Base-by-base conservation (phyloP, 2,888 invertebrate genomes). In the Pterobdella sp. region DNA sequence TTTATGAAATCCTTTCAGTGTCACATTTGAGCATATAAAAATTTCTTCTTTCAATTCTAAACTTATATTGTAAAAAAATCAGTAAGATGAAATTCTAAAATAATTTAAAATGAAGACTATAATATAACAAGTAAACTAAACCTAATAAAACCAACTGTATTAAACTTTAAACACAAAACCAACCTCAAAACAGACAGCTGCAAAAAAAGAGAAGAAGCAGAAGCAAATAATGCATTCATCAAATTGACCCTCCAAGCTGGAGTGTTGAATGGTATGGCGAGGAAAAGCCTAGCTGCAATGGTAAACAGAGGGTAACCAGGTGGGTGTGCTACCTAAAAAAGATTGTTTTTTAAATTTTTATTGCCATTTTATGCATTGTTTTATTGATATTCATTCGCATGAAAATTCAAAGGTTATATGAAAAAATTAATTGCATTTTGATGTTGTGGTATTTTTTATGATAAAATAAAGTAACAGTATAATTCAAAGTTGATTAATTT, bases 281-380 rank as follows among this genome's bases (percentile, higher is more conserved):
- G 79, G 36, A 75, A 71, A 31, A 79, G 72, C 75, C 79, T 78
- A 29, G 80, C 75, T 49, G 80, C 71, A 49, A 82, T 3, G 0
- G 82, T 82, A 75, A 81, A 82, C 36, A 82, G 73, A n/a, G 83
- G 83, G 74, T 83, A 83, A 2, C 83, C 83, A 36, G 83, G 83
- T 2, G 83, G 83, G 67, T 83, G 83, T 10, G 82, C 81, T 26
- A 82, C 82, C 81, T 82, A 76, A 3, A 76, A 26, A 36, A n/a
- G n/a, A n/a, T n/a, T n/a, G n/a, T n/a, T n/a, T n/a, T n/a, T n/a
- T n/a, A n/a, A n/a, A n/a, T n/a, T n/a, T n/a, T n/a, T n/a, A n/a
- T n/a, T n/a, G n/a, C n/a, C n/a, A n/a, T n/a, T n/a, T n/a, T n/a
- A 4, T 35, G 26, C 52, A 71, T 65, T 10, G 29, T 2, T 68